Evolutionary conservation across 2,888 invertebrate genomes (phyloP), one percentile per base, ranked within the genome.

Genomic region (Euplagia quadripunctaria): DNA sequence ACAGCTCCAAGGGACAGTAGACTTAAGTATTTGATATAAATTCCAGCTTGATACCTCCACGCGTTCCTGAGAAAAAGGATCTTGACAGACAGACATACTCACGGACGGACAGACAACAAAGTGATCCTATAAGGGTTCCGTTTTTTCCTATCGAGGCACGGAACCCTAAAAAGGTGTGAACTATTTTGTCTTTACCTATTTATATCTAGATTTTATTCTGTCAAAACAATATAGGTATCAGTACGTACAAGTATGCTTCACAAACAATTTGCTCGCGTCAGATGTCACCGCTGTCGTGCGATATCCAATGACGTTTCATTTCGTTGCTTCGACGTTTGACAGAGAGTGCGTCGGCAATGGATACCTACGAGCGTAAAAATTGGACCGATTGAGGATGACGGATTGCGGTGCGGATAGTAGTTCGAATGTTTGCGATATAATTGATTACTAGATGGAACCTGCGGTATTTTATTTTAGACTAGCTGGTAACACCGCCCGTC

Each of bases 201-300:
- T 11, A 31, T 31, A 31, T 46, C 4, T 43, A n/a, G 43, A 5
- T 65, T 43, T 58, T 58, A 42, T 42, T 42, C 12, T 6, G 41
- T 41, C 41, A 20, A 63, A 31, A 20, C 41, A 41, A 64, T 20
- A 52, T 5, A 9, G 31, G 31, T 61, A 4, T 8, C 55, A 9
- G 9, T 61, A 61, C 61, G 20, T 58, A n/a, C 68, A 20, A 9
- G 20, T 17, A n/a, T n/a, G 17, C 74, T 83, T 79, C 73, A 80
- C 79, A 80, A 74, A 64, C 84, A 83, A 83, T 83, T 83, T 76
- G 75, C 77, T 58, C 73, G 12, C 70, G 79, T 83, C 83, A 83
- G 74, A 75, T 76, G 76, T 75, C 68, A 64, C 55, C 41, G 64
- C 58, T 69, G 68, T 68, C 69, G 70, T 2, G 46, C 75, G 73